Evolutionary conservation across 2,113 vertebrate species (phyloP), one percentile per base, ranked within the genome.

Genomic region (Athene cunicularia): DNA sequence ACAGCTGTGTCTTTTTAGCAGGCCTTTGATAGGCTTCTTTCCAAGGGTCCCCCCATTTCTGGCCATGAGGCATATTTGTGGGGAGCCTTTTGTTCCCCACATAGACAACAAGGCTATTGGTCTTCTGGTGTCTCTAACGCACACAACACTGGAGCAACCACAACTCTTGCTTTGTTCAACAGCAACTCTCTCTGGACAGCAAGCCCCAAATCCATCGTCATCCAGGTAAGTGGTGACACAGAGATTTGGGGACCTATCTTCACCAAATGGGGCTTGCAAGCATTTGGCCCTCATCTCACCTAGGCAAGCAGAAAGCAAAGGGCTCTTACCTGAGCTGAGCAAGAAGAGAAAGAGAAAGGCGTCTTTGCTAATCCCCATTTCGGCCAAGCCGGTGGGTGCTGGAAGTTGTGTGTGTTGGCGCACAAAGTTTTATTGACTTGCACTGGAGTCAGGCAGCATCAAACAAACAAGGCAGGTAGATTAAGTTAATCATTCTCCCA

Each of bases 401-500:
- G 82, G 86, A 91, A 92, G 74, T 68, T 41, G 68, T 56, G 85
- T 43, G 86, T 94, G 94, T 87, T 62, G 2, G 30, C 80, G 93
- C 90, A 92, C 85, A 58, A 93, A 96, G 93, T 96, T 96, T 95
- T 96, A 80, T 93, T 95, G 98, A 98, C 97, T 97, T 4, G 28
- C 58, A 37, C 33, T 64, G 92, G 74, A 93, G 82, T 74, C 95
- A 96, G 89, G 95, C 35, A 30, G 95, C 87, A 73, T 93, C 96
- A 75, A 95, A 86, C 96, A 98, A 96, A 97, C 68, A 91, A 93
- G 90, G 84, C 66, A 60, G 66, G 62, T 37, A 56, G 91, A 62
- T 63, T 63, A 58, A 86, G 98, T 98, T 98, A 98, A 98, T 98
- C 33, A 98, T 98, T 98, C 81, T 90, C 98, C 56, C 14, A 1